A percentile compares a stretch with the other conserved stretches of the same genome.
Conservation (phyloP, 2,797 vertebrate species). For the Cyclura pinguis region DNA sequence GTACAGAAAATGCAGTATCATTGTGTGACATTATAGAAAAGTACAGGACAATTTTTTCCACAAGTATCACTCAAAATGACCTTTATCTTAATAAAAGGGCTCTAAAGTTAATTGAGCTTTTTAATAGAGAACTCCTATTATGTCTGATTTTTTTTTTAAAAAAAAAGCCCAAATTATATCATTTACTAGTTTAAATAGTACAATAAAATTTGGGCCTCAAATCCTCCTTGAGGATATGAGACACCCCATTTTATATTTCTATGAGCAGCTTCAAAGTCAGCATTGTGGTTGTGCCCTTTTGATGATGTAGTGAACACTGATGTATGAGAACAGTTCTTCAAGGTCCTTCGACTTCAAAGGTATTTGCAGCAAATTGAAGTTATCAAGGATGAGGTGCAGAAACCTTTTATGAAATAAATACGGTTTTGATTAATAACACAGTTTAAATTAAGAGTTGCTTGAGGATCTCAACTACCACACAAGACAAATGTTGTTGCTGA, state of each 20-base stretch:
- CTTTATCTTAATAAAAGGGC: conserved; percentile 59
- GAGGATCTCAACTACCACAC: conserved; percentile 61
- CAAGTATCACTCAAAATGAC: conserved; percentile 54
- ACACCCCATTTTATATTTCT: conserved; percentile 33
- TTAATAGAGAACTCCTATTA: conserved; percentile 45
- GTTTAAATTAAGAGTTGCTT: conserved; percentile 70
- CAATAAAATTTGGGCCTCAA: not conserved
- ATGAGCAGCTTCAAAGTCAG: conserved; percentile 33
- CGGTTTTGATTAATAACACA: conserved; percentile 69
- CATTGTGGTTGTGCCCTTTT: not conserved
- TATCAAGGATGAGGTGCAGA: conserved; percentile 39
- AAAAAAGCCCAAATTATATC: conserved; percentile 32
- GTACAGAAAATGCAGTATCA: conserved; percentile 13
- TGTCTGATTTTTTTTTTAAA: not conserved
- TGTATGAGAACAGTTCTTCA: conserved; percentile 17
- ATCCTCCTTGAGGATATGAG: not conserved
- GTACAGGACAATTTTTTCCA: conserved; percentile 47
- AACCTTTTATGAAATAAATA: conserved; percentile 62
- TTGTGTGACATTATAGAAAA: conserved; percentile 56
- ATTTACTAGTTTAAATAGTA: conserved; percentile 21
- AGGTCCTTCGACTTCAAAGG: conserved; percentile 42
- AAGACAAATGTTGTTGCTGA: conserved; percentile 61
- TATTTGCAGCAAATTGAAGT: conserved; percentile 47
- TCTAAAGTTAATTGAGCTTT: conserved; percentile 57
- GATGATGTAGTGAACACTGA: not conserved